phyloP scores from a whole-genome alignment of 1,140 invertebrate species.

The Sitobion miscanthi region DNA sequence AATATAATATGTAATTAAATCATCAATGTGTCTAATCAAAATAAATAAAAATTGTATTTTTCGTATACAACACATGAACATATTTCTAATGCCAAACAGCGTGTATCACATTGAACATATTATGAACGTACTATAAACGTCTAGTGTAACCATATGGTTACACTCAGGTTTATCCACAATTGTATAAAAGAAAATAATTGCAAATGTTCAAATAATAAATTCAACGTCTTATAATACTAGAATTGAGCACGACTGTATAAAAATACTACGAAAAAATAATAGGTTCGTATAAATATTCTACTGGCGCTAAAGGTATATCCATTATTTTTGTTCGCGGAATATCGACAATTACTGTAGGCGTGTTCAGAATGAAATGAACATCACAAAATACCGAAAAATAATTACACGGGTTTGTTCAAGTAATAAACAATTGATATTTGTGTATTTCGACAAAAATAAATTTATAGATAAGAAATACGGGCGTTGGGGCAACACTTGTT shows the following conservation, averaged over 20 bases:
- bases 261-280: slow-evolving; percentile 1
- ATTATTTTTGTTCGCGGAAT: not conserved
- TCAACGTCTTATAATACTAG: not conserved
- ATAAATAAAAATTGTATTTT: not conserved
- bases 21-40: not conserved
- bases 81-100: not conserved
- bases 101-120: not conserved
- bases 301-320: not conserved
- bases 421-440: slow-evolving; percentile 9
- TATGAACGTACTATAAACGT: not conserved
- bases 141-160: too few species aligned
- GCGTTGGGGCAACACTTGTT: not conserved
- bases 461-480: not conserved
- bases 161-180: too few species aligned
- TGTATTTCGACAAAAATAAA: not conserved
- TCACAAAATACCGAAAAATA: not conserved
- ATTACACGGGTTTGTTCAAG: not conserved
- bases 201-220: too few species aligned
- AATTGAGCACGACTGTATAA: not conserved
- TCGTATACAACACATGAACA: not conserved
- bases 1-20: not conserved
- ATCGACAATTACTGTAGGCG: not conserved
- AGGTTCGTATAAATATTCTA: not conserved
- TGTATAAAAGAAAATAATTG: too few species aligned
- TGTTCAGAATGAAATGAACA: not conserved